Conservation (phyloP, 2,113 vertebrate genomes). For the Shinisaurus crocodilurus region DNA sequence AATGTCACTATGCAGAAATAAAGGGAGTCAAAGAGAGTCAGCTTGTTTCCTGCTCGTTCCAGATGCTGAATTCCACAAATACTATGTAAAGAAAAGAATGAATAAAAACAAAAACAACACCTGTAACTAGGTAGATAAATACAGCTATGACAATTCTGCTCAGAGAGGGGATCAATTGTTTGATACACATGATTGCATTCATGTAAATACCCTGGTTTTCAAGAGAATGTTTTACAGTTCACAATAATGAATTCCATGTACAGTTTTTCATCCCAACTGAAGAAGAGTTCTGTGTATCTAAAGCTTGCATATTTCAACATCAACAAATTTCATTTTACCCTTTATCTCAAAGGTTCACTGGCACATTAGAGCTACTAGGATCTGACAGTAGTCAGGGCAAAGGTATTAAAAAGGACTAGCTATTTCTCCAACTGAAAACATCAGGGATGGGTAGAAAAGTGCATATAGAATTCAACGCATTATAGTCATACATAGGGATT, state of each 20-base stretch:
- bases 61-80: slow-evolving; percentile 90
- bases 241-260: not conserved
- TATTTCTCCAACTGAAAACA: slow-evolving; percentile 49
- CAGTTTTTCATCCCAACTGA: not conserved
- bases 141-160: slow-evolving; percentile 21
- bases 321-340: not conserved
- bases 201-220: slow-evolving; percentile 38
- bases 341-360: slow-evolving; percentile 25
- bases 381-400: slow-evolving; percentile 47
- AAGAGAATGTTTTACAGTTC: slow-evolving; percentile 18
- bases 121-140: slow-evolving; percentile 10
- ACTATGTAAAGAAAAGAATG: slow-evolving; percentile 73
- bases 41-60: slow-evolving; percentile 84
- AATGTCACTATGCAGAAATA: slow-evolving; percentile 93
- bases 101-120: slow-evolving; percentile 59
- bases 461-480: slow-evolving; percentile 23
- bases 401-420: slow-evolving; percentile 33
- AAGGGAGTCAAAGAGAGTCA: slow-evolving; percentile 87
- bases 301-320: not conserved
- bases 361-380: slow-evolving; percentile 41
- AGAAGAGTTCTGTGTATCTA: not conserved
- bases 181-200: slow-evolving; percentile 50
- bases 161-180: slow-evolving; percentile 29
- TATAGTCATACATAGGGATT: slow-evolving; percentile 20
- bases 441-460: slow-evolving; percentile 52